Percentiles rank a stretch among this genome's conserved stretches.
Evolutionary conservation across 2,888 invertebrate species (phyloP).

Genomic region (Automeris io): DNA sequence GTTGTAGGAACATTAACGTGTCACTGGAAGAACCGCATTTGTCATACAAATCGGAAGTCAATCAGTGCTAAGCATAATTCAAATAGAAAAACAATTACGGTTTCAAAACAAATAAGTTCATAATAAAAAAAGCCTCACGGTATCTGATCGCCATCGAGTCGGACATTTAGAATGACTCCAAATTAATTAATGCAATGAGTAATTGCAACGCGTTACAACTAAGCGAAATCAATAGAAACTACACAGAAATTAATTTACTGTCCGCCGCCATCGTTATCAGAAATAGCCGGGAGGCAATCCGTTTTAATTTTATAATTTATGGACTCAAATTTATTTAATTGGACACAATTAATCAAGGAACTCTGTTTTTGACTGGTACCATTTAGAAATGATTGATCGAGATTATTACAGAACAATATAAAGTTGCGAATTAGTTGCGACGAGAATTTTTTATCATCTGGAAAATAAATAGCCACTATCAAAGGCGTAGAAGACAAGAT

Average conservation of each 20-base stretch:
- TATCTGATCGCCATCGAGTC: too few relatives aligned
- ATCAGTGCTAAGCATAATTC: too few relatives aligned
- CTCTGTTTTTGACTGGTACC: not conserved
- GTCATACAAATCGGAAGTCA: too few relatives aligned
- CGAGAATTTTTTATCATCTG: not conserved
- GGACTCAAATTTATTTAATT: conserved; percentile 4
- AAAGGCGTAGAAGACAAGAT: not conserved
- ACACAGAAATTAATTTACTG: not conserved
- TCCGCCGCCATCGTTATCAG: not conserved
- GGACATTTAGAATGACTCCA: too few relatives aligned
- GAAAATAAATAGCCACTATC: not conserved
- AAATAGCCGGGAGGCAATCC: not conserved
- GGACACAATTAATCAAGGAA: conserved; percentile 6
- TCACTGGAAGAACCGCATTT: too few relatives aligned
- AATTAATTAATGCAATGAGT: too few relatives aligned
- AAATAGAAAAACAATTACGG: too few relatives aligned
- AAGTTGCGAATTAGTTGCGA: not conserved
- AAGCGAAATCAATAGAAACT: not conserved
- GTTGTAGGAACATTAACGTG: too few relatives aligned
- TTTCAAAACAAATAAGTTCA: too few relatives aligned
- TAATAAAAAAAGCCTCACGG: too few relatives aligned
- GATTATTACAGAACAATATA: not conserved
- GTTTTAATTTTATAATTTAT: conserved; percentile 7
- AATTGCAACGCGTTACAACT: too few relatives aligned
- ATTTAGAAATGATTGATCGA: not conserved